Evolutionary conservation across 2,113 vertebrate species (phyloP), one percentile per base, ranked within the genome.

Genomic region (Ceratotherium simum): DNA sequence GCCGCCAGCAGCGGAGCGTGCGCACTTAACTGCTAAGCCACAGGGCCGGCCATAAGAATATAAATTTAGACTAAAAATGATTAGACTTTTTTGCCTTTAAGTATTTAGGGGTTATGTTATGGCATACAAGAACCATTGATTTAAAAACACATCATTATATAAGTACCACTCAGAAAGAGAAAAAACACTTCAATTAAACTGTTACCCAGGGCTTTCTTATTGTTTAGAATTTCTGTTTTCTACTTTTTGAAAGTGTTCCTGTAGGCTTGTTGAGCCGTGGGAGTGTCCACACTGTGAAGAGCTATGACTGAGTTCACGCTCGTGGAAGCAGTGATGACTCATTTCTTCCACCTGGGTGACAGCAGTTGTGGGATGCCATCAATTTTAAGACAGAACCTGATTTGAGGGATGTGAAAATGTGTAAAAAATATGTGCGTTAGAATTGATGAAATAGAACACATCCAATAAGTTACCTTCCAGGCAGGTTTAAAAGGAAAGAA

Each of bases 151-250:
- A 27, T 5, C n/a, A 21, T 76, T 86, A 60, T 84, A 8, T 65
- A 80, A 70, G 46, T 33, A 5, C n/a, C 67, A 46, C 75, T 87
- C 8, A 70, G 56, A 85, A 78, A 54, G 46, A 58, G 18, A n/a
- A 64, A 65, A 70, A 65, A 29, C n/a, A 20, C 51, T 72, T 67
- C 21, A 20, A 8, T 33, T 85, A 60, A 76, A 21, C 65, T 48
- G 14, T 62, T 65, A 10, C 46, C 25, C 42, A 83, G 9, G 70
- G 88, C n/a, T 85, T 89, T 46, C 62, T 70, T 93, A 78, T 64
- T 65, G 20, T 69, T 91, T 95, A 60, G 75, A 56, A 60, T 83
- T 80, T 96, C 80, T 81, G 84, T 62, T 72, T 79, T 13, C 51
- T 48, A 14, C 62, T 64, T 60, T 84, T 64, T 48, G 54, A 67